Percentiles rank a stretch among this genome's conserved stretches.
Evolutionary conservation across 2,113 vertebrate genomes (phyloP).

Genomic region (Gallinago undulata): DNA sequence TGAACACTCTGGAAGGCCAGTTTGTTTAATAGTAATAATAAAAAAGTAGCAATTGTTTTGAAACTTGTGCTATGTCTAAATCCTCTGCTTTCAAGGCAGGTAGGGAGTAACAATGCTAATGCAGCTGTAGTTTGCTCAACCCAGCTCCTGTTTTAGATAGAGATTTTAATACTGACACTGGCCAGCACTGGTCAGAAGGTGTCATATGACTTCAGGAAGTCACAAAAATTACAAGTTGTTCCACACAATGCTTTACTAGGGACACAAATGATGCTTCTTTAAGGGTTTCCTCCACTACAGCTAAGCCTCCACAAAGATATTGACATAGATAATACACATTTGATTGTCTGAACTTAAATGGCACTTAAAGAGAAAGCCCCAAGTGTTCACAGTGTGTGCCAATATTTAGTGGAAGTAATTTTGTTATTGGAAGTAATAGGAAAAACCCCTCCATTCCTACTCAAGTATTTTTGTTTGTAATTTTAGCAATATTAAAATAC

Average conservation of each 20-base stretch:
- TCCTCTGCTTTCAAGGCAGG: not conserved
- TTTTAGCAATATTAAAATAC: not conserved
- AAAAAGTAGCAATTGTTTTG: not conserved
- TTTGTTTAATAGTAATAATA: not conserved
- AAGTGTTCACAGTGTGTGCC: not conserved
- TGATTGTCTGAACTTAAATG: not conserved
- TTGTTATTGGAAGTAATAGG: not conserved
- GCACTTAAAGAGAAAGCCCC: not conserved
- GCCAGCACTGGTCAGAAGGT: not conserved
- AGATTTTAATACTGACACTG: not conserved
- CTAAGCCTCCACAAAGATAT: not conserved
- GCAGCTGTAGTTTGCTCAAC: not conserved
- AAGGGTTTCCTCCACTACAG: not conserved
- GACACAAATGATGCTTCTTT: not conserved
- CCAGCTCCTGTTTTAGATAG: not conserved
- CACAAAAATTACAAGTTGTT: not conserved
- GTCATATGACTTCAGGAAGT: not conserved
- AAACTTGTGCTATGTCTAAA: not conserved
- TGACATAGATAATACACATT: not conserved
- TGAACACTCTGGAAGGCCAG: not conserved
- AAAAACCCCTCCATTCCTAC: accelerated
- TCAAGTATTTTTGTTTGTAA: not conserved
- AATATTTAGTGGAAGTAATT: not conserved
- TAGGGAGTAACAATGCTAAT: not conserved
- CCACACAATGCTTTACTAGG: not conserved